These are phyloP conservation scores for Caradrina kadenii DNA, from an alignment of 2,888 invertebrate species.

Conservation along the genomic window DNA sequence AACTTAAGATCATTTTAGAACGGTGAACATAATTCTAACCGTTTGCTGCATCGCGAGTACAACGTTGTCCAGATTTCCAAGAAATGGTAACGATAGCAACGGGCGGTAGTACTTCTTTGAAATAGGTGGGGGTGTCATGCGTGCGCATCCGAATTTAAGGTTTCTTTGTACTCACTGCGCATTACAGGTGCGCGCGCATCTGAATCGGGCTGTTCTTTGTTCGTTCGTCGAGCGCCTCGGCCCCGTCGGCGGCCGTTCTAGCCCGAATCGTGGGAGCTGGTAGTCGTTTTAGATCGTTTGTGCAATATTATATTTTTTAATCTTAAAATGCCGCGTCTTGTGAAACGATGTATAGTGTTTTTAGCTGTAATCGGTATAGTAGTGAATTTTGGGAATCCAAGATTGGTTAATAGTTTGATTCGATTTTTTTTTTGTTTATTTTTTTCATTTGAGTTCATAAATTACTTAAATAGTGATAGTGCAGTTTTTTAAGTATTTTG, in stretches of 20 bases:
- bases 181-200: conserved; percentile 22
- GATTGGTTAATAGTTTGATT: too few species aligned
- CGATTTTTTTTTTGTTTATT: not conserved
- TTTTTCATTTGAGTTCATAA: too few species aligned
- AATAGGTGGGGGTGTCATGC: conserved; percentile 9
- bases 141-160: conserved; percentile 28
- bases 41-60: not conserved
- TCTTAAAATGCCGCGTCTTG: not conserved
- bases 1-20: not conserved
- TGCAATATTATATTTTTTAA: not conserved
- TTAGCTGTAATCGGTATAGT: too few species aligned
- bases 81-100: conserved; percentile 44
- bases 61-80: conserved; percentile 19
- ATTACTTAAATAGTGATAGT: too few species aligned
- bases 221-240: not conserved
- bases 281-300: not conserved
- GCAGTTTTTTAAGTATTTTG: too few species aligned
- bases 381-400: too few species aligned
- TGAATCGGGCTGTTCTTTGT: conserved; percentile 1
- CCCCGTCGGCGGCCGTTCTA: conserved; percentile 3
- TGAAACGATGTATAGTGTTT: not conserved
- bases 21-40: not conserved
- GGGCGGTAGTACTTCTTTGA: not conserved
- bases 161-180: conserved; percentile 3
- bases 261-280: not conserved